Conservation (phyloP, 2,888 invertebrate species). For the Nebria brevicollis region DNA sequence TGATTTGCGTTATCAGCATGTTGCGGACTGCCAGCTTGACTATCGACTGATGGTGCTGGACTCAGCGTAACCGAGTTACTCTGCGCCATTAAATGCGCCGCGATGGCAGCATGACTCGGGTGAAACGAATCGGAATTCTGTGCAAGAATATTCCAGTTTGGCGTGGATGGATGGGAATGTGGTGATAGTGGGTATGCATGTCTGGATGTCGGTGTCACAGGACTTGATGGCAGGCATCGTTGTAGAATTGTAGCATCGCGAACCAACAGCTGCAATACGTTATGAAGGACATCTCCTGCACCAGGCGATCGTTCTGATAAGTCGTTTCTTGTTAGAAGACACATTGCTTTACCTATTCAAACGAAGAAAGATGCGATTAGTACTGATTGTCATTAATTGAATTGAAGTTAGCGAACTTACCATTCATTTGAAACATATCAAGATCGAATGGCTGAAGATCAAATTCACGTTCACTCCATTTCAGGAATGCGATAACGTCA, state of each 20-base stretch:
- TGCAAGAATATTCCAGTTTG: conserved; percentile 58
- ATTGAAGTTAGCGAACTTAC: conserved; percentile 62
- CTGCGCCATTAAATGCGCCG: conserved; percentile 78
- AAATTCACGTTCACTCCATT: conserved; percentile 93
- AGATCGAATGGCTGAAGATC: conserved; percentile 91
- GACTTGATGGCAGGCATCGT: conserved; percentile 81
- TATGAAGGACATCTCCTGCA: conserved; percentile 93
- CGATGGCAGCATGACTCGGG: conserved; percentile 69
- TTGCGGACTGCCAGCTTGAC: conserved; percentile 86
- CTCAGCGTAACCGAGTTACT: conserved; percentile 89
- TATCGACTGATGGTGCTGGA: conserved; percentile 90
- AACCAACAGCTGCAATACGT: conserved; percentile 88
- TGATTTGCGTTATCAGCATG: conserved; percentile 69
- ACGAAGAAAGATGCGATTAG: conserved; percentile 43
- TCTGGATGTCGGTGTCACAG: conserved; percentile 84
- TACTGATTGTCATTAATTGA: not conserved
- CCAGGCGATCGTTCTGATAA: conserved; percentile 91
- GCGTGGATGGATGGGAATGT: conserved; percentile 79
- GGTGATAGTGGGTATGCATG: conserved; percentile 80
- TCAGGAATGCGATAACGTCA: conserved; percentile 86
- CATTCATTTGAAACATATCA: conserved; percentile 97
- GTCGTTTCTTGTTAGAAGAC: conserved; percentile 88
- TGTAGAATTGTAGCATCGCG: conserved; percentile 83
- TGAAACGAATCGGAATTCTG: conserved; percentile 61
- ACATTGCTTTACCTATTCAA: conserved; percentile 84